A percentile compares a stretch with the other conserved stretches of the same genome.
Evolutionary conservation across 2,797 vertebrate species (phyloP).

Genomic region (Threskiornis aethiopicus): DNA sequence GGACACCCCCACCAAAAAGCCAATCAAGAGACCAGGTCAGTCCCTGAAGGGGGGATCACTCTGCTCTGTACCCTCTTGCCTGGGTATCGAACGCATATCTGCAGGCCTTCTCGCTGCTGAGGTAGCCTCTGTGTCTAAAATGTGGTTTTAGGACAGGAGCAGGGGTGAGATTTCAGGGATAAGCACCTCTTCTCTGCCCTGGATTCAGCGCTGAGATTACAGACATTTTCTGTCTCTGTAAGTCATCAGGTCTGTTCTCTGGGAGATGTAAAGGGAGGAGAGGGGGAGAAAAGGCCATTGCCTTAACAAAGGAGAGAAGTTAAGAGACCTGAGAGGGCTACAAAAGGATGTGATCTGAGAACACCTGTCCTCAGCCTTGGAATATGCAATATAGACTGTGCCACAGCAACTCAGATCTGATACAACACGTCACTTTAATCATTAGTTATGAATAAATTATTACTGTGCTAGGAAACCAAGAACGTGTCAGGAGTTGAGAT

Average conservation of each 20-base stretch:
- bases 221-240: background rate
- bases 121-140: background rate
- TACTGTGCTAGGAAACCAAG: background rate
- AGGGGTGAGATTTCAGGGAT: background rate
- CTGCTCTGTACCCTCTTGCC: background rate
- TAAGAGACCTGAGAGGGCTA: background rate
- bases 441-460: background rate
- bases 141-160: background rate
- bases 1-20: conserved; percentile 97
- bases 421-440: background rate
- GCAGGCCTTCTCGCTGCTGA: background rate
- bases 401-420: background rate
- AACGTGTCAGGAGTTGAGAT: background rate
- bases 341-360: background rate
- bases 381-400: background rate
- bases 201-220: background rate
- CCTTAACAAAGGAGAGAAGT: background rate
- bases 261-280: background rate
- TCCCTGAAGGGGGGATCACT: background rate
- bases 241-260: background rate
- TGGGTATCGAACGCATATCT: accelerated
- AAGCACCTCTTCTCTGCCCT: background rate
- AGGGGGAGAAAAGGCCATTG: background rate
- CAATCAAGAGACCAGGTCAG: conserved; percentile 92
- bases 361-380: background rate